A percentile compares a stretch with the other conserved stretches of the same genome.
These are phyloP conservation scores for Gymnodraco acuticeps DNA, from an alignment of 2,797 vertebrate genomes.

Conservation along the genomic window DNA sequence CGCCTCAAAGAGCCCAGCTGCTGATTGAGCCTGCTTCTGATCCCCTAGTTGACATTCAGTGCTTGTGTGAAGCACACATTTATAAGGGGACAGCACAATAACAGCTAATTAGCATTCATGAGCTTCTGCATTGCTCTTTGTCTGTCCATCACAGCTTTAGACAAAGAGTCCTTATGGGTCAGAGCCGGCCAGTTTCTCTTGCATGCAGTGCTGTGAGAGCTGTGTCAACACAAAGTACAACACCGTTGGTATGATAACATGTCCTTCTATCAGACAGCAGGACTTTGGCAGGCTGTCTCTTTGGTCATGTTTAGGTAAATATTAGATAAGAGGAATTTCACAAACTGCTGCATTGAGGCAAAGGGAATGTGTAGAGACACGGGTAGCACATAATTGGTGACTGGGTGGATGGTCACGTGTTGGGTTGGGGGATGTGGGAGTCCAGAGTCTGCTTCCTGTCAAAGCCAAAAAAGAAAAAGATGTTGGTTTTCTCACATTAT, in stretches of 20 bases:
- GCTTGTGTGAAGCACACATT: conserved; percentile 69
- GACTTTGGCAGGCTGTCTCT: conserved; percentile 58
- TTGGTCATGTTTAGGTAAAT: conserved; percentile 62
- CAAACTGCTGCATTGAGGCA: conserved; percentile 19
- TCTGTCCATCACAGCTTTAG: conserved; percentile 71
- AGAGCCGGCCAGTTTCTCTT: conserved; percentile 33
- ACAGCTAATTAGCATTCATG: conserved; percentile 76
- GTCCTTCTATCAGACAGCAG: conserved; percentile 43
- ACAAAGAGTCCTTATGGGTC: conserved; percentile 72
- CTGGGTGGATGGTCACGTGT: conserved; percentile 9
- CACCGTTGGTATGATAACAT: conserved; percentile 9
- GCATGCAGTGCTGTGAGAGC: conserved; percentile 26
- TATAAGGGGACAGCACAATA: conserved; percentile 74
- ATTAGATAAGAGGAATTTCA: conserved; percentile 65
- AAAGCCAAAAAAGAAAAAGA: conserved; percentile 34
- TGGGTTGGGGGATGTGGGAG: conserved; percentile 22
- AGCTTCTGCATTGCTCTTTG: conserved; percentile 72
- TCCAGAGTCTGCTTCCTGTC: conserved; percentile 54
- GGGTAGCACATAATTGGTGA: conserved; percentile 22
- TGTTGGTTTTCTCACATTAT: conserved; percentile 54
- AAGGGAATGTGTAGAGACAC: background rate
- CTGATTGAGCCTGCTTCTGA: conserved; percentile 64
- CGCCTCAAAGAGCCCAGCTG: conserved; percentile 58
- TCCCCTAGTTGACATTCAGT: conserved; percentile 78
- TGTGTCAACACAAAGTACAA: conserved; percentile 34